phyloP scores from a whole-genome alignment of 1,140 invertebrate species.

The Drosophila mojavensis region DNA sequence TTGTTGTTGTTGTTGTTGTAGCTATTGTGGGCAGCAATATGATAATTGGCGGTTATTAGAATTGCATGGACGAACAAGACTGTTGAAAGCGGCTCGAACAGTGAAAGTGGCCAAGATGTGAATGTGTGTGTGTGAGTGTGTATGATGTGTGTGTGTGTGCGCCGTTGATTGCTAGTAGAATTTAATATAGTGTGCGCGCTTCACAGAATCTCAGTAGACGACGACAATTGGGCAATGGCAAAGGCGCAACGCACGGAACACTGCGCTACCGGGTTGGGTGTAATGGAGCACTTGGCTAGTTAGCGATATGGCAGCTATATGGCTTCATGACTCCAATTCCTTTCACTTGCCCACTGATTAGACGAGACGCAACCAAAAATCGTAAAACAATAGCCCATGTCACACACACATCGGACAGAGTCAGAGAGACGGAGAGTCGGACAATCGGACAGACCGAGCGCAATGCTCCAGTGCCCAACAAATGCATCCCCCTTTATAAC shows the following conservation, averaged over 20 bases:
- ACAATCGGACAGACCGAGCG: constrained; percentile 4
- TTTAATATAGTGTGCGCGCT: constrained; percentile 13
- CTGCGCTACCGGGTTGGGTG: constrained; percentile 78
- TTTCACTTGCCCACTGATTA: constrained; percentile 75
- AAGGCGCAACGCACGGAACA: constrained; percentile 57
- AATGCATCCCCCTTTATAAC: constrained; percentile 20
- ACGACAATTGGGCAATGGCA: constrained; percentile 44
- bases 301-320: constrained; percentile 72
- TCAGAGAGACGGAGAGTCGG: neutral
- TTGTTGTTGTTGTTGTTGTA: no score
- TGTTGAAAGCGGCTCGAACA: constrained; percentile 43
- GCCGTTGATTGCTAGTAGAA: constrained; percentile 9
- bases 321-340: constrained; percentile 71
- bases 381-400: constrained; percentile 66
- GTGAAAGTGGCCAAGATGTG: constrained; percentile 52
- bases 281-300: constrained; percentile 68
- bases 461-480: constrained; percentile 61
- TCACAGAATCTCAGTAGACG: constrained; percentile 19
- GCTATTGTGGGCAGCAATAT: constrained; percentile 54
- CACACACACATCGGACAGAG: constrained; percentile 31
- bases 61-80: constrained; percentile 56
- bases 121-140: neutral
- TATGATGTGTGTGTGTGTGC: neutral
- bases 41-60: constrained; percentile 70
- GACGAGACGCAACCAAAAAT: constrained; percentile 51